Conservation (phyloP, 2,797 vertebrate genomes). For the Discoglossus pictus region DNA sequence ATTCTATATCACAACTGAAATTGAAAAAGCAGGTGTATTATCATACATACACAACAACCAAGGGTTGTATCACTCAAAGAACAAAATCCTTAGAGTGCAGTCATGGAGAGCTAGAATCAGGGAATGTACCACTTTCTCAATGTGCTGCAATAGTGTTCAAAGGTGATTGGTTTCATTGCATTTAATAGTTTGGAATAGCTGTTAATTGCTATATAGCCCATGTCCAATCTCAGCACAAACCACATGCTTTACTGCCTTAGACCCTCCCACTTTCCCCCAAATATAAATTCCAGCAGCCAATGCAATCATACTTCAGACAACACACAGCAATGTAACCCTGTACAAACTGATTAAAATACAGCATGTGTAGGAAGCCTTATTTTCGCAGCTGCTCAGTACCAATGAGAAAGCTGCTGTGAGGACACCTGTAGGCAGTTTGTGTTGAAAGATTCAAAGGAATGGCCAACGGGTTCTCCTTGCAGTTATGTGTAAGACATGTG, state of each 20-base stretch:
- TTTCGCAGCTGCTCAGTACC: slow-evolving; percentile 65
- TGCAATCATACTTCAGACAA: slow-evolving; percentile 79
- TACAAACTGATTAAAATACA: slow-evolving; percentile 74
- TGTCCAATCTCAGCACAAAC: slow-evolving; percentile 12
- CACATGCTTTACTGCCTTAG: slow-evolving; percentile 24
- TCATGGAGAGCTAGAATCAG: neutral
- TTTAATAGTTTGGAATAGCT: neutral
- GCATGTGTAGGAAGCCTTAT: slow-evolving; percentile 71
- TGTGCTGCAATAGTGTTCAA: neutral
- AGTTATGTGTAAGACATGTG: slow-evolving; percentile 97
- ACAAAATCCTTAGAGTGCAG: slow-evolving; percentile 15
- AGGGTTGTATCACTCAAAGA: neutral
- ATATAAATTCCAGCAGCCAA: slow-evolving; percentile 69
- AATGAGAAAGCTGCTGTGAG: slow-evolving; percentile 73
- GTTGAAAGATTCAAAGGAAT: slow-evolving; percentile 76
- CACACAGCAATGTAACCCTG: slow-evolving; percentile 73
- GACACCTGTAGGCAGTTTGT: slow-evolving; percentile 75
- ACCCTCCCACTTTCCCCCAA: slow-evolving; percentile 52
- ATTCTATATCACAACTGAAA: neutral
- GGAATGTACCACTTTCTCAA: slow-evolving; percentile 26
- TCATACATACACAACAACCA: slow-evolving; percentile 1
- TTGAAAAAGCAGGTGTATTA: neutral
- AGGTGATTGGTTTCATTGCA: slow-evolving; percentile 6
- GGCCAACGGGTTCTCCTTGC: slow-evolving; percentile 69
- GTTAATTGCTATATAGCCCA: neutral